phyloP scores from a whole-genome alignment of 1,140 invertebrate genomes.

The Melanaphis sacchari region DNA sequence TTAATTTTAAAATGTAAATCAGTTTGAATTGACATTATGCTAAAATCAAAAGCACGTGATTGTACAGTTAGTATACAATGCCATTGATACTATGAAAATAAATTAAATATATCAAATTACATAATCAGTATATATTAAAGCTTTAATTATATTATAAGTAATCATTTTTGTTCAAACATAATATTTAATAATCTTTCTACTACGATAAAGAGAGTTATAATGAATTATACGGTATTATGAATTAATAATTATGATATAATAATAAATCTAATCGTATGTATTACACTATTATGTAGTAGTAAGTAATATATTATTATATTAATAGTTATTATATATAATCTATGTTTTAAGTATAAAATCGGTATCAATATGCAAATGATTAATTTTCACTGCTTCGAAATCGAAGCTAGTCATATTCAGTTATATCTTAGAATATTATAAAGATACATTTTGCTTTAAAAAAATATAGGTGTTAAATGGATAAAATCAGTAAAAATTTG shows the following conservation, averaged over 20 bases:
- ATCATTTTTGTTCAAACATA: background rate
- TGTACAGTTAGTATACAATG: background rate
- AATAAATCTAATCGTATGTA: background rate
- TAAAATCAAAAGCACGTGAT: conserved; percentile 22
- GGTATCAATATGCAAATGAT: no score
- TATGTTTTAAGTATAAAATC: no score
- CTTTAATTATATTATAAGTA: background rate
- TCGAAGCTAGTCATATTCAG: no score
- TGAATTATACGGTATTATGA: background rate
- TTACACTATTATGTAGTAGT: background rate
- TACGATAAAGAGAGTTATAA: background rate
- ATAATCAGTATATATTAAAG: background rate
- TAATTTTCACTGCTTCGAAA: no score
- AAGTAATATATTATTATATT: background rate
- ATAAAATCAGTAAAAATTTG: no score
- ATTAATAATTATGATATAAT: background rate
- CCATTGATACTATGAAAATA: background rate
- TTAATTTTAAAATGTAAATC: background rate
- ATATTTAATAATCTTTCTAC: background rate
- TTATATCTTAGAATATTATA: no score
- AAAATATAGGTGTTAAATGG: no score
- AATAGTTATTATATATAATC: no score
- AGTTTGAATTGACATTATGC: background rate
- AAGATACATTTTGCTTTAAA: no score
- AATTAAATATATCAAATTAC: background rate